These are phyloP conservation scores for Cephus spinipes DNA, from an alignment of 2,888 invertebrate genomes.

Conservation along the genomic window DNA sequence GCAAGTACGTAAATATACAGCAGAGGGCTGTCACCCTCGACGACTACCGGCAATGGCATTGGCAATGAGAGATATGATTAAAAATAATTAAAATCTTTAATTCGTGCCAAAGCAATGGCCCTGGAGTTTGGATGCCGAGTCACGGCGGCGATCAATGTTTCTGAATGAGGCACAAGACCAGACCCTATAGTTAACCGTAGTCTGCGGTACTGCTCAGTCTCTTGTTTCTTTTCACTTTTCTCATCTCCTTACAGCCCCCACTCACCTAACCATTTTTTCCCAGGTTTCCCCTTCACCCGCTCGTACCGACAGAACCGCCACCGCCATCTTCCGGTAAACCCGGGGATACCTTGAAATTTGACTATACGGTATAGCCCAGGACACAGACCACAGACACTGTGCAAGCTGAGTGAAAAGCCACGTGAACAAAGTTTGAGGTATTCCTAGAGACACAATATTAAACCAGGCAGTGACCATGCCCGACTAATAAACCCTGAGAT, in stretches of 20 bases:
- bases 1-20: background rate
- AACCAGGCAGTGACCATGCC: background rate
- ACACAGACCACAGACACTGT: background rate
- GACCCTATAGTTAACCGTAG: background rate
- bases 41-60: background rate
- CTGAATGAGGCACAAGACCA: conserved; percentile 1
- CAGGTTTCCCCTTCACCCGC: background rate
- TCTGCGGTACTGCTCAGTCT: background rate
- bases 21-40: background rate
- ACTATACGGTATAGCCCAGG: background rate
- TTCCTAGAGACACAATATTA: background rate
- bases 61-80: background rate
- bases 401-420: background rate
- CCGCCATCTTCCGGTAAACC: background rate
- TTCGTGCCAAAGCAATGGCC: background rate
- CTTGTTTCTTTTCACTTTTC: background rate
- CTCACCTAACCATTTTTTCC: background rate
- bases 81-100: background rate
- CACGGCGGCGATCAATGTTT: conserved; percentile 4
- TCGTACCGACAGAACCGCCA: background rate
- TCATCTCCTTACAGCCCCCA: background rate
- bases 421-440: background rate
- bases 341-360: background rate
- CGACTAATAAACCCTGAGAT: background rate
- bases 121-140: background rate